Evolutionary conservation across 2,113 vertebrate genomes (phyloP), one percentile per base, ranked within the genome.

Genomic region (Heloderma charlesbogerti): DNA sequence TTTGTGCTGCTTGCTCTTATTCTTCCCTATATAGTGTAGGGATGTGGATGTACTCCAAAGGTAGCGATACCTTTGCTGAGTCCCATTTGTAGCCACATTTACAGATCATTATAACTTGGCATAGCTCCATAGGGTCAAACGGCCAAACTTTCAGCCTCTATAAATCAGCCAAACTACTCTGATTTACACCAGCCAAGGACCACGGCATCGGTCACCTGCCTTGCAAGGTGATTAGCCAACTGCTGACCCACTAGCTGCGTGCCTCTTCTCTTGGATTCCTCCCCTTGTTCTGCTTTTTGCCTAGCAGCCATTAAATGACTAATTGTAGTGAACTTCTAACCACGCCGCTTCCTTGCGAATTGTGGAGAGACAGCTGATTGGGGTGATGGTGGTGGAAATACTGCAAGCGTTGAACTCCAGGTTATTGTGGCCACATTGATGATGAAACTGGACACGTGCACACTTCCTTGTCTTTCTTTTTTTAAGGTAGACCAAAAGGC

Each of bases 161-260:
- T 90, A 90, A 90, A 90, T 90, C 84, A 57, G 48, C 75, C 63
- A 2, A 86, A 40, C 27, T 72, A 3, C 0, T 8, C 85, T 95
- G 96, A 94, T 96, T 96, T 95, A 94, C 94, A 89, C 95, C 95
- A 94, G 92, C 94, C 89, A 91, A 96, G 92, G 91, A 92, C 95
- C 91, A 63, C 85, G 90, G 40, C 22, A 4, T 18, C 57, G 27
- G 40, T 97, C 95, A 94, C 95, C 95, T 96, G 92, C 94, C 88
- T 94, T 75, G 88, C 91, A 92, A 93, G 95, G 85, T 91, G 86
- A 1, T 0, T 87, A 91, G 94, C 94, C 95, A 91, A 92, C 92
- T 88, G 83, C 93, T 94, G 95, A 95, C 94, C 95, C 87, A 80
- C 75, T 22, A 37, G 60, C 83, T 54, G 43, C 12, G 86, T 91